Conservation (phyloP, 2,888 invertebrate genomes). For the Diarsia dahlii region DNA sequence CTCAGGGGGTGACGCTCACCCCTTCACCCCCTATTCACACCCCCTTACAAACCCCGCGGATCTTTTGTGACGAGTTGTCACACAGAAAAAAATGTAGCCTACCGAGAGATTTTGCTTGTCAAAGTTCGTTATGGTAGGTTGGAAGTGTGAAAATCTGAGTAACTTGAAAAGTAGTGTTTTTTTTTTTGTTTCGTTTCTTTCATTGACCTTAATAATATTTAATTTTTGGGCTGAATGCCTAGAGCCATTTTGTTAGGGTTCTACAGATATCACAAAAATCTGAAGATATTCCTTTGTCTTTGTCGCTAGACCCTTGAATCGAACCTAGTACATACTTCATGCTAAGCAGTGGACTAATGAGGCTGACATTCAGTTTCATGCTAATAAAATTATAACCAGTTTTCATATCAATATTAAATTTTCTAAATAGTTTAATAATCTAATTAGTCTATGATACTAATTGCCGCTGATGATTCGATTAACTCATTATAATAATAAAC, state of each 20-base stretch:
- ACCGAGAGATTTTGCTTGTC: conserved; percentile 14
- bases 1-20: conserved; percentile 35
- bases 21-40: background rate
- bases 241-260: background rate
- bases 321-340: too few species aligned
- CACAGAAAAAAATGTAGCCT: conserved; percentile 38
- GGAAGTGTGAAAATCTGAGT: background rate
- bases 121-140: conserved; percentile 14
- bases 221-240: background rate
- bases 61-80: conserved; percentile 43
- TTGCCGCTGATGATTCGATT: conserved; percentile 8
- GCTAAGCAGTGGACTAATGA: too few species aligned
- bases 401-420: background rate
- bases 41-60: conserved; percentile 10
- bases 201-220: background rate
- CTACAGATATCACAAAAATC: background rate
- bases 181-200: background rate
- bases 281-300: background rate
- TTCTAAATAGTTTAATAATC: conserved; percentile 2
- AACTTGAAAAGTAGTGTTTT: background rate
- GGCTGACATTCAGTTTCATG: background rate
- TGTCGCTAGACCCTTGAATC: background rate
- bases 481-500: conserved; percentile 17
- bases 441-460: background rate
- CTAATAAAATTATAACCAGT: background rate